Base-by-base conservation (phyloP, 2,113 vertebrate species). In the Merops nubicus region DNA sequence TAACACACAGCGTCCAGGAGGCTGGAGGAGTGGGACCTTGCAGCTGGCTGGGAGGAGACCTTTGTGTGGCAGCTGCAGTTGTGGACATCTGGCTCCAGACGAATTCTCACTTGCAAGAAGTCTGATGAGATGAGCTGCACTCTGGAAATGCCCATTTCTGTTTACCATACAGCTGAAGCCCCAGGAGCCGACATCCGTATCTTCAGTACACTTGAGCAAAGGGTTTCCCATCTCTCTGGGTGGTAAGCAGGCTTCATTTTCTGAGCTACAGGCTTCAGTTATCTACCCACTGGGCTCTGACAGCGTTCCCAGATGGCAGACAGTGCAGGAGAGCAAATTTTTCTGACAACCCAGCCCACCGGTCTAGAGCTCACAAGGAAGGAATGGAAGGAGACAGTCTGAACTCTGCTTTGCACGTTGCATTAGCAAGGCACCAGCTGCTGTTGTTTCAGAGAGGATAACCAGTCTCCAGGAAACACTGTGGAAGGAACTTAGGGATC, bases 1-100 rank as follows among this genome's bases (percentile, higher is more conserved):
- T 5, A n/a, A 67, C 0, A 26, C 2, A 22, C 1, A 0, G 53
- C 1, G 1, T 3, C 50, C 5, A 2, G 0, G 8, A 68, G 22
- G 53, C 47, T 56, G 68, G 48, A 74, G 80, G 33, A 85, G n/a
- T 3, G 33, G 73, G 60, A 53, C 45, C 38, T 38, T 51, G 38
- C 51, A 81, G 62, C 26, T 4, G 2, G 21, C 47, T 0, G 2
- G 31, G 40, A 45, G 51, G 38, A 42, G 42, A 63, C 22, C 56
- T 29, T 60, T 20, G 33, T 21, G 34, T 45, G 2, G 9, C 53
- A 53, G 48, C 25, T 75, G 50, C 67, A n/a, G 23, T 1, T 5
- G 26, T 21, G 40, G 31, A 54, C 19, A 3, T 19, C 34, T 5
- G 38, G 33, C 80, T 89, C 74, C 74, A 16, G 48, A 31, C 15